Conservation (phyloP, 2,797 vertebrate genomes). For the Remorina albescens region DNA sequence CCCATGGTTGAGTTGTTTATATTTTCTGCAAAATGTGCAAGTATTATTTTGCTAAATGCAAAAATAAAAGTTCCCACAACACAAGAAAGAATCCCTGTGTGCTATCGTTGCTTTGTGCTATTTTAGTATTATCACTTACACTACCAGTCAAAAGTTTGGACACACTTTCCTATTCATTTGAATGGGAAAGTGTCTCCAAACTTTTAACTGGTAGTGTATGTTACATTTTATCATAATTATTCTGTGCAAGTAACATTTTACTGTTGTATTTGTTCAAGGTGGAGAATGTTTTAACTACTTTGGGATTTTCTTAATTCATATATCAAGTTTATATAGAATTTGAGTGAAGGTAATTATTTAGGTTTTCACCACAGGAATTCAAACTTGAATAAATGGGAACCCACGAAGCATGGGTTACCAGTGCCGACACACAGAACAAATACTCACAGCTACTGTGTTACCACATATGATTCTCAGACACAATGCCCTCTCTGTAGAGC, state of each 20-base stretch:
- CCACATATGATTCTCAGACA: conserved; percentile 23
- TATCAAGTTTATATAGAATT: no score
- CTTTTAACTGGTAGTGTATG: no score
- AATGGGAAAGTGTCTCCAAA: no score
- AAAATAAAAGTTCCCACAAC: background rate
- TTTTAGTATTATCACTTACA: background rate
- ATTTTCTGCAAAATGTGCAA: background rate
- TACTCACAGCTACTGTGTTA: conserved; percentile 7
- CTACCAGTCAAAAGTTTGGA: no score
- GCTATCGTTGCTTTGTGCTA: no score
- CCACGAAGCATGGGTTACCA: background rate
- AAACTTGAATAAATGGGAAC: background rate
- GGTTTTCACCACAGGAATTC: background rate
- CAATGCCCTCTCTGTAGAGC: conserved; percentile 35
- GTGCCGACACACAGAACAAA: conserved; percentile 14
- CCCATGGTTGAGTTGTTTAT: background rate
- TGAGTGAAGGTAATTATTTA: background rate
- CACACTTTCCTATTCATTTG: no score
- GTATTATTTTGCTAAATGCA: background rate
- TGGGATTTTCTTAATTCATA: no score
- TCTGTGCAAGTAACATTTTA: background rate
- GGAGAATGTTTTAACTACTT: background rate
- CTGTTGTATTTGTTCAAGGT: background rate
- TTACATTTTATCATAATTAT: background rate
- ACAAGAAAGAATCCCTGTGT: background rate